These are phyloP conservation scores for Ctenopoma kingsleyae DNA, from an alignment of 2,797 vertebrate species.

Conservation along the genomic window DNA sequence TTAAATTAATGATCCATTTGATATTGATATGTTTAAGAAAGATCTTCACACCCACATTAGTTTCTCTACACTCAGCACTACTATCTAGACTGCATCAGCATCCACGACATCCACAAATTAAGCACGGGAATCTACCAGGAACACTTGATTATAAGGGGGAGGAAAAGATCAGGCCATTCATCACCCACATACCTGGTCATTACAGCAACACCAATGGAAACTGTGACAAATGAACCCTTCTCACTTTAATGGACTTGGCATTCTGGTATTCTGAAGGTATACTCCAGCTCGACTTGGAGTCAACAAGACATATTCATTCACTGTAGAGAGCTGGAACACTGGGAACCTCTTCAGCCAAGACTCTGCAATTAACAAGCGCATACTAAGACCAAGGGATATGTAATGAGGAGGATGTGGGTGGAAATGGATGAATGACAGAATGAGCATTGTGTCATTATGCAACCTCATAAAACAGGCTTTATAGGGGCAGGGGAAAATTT, in stretches of 20 bases:
- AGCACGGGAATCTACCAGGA: slow-evolving; percentile 57
- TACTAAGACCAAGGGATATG: slow-evolving; percentile 60
- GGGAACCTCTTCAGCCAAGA: slow-evolving; percentile 71
- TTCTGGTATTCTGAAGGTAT: slow-evolving; percentile 72
- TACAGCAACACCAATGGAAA: slow-evolving; percentile 73
- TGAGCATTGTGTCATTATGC: slow-evolving; percentile 47
- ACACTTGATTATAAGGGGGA: slow-evolving; percentile 73
- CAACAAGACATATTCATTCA: slow-evolving; percentile 77
- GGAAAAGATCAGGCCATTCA: slow-evolving; percentile 82
- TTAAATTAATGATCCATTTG: background rate
- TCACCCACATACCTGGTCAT: slow-evolving; percentile 81
- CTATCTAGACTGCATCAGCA: slow-evolving; percentile 24
- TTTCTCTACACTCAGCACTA: slow-evolving; percentile 12
- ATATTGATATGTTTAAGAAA: slow-evolving; percentile 8
- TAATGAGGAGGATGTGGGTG: slow-evolving; percentile 54
- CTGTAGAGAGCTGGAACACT: slow-evolving; percentile 57
- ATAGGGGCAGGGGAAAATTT: slow-evolving; percentile 30
- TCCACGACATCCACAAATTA: slow-evolving; percentile 61
- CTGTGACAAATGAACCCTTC: slow-evolving; percentile 82
- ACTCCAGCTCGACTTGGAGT: slow-evolving; percentile 65
- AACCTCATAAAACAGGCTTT: slow-evolving; percentile 43
- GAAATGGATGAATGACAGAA: slow-evolving; percentile 55
- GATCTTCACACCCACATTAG: slow-evolving; percentile 1
- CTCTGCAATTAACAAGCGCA: slow-evolving; percentile 73
- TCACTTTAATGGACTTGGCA: slow-evolving; percentile 81